phyloP scores from a whole-genome alignment of 2,797 vertebrate species.

The Molossus alvarezi region DNA sequence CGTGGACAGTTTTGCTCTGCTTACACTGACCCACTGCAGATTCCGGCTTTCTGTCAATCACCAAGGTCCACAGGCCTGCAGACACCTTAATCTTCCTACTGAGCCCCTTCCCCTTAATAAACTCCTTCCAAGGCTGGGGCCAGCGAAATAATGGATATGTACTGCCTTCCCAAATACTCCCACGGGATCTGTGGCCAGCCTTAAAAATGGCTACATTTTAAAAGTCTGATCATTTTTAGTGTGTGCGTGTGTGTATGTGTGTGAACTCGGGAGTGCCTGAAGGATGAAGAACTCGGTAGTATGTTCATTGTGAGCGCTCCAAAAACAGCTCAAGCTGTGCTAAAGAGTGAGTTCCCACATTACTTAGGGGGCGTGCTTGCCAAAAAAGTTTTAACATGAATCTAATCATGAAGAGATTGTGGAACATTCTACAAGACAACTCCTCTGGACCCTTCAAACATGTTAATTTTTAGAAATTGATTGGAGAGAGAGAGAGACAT shows the following conservation, averaged over 20 bases:
- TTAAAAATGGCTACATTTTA: slow-evolving; percentile 44
- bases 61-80: background rate
- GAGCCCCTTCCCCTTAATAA: slow-evolving; percentile 4
- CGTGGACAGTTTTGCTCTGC: slow-evolving; percentile 18
- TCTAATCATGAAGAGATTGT: background rate
- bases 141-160: background rate
- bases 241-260: background rate
- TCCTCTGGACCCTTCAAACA: slow-evolving; percentile 47
- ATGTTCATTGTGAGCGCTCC: slow-evolving; percentile 26
- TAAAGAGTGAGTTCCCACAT: slow-evolving; percentile 4
- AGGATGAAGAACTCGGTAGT: background rate
- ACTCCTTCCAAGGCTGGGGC: background rate
- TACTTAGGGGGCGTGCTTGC: background rate
- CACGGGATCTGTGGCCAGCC: background rate
- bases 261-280: background rate
- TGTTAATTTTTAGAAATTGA: background rate
- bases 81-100: background rate
- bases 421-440: background rate
- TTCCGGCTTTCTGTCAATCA: background rate
- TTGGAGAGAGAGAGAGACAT: background rate
- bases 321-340: slow-evolving; percentile 20
- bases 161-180: slow-evolving; percentile 17
- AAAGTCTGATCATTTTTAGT: background rate
- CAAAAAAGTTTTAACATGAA: slow-evolving; percentile 39
- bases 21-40: background rate